Evolutionary conservation across 2,888 invertebrate species (phyloP).

Genomic region (Parnassius apollo): DNA sequence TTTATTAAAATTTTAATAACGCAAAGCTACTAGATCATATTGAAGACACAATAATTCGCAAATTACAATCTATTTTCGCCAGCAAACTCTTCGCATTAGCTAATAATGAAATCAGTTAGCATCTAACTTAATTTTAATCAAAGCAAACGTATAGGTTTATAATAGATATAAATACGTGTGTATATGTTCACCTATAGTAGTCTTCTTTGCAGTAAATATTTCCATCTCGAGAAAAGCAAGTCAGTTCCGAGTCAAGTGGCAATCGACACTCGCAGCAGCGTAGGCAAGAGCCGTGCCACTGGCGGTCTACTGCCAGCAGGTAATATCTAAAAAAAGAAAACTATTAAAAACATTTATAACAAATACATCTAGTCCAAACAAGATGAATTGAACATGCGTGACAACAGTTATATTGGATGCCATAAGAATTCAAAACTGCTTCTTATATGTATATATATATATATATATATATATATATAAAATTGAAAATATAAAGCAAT

Average conservation of each 20-base stretch:
- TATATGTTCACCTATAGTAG: conserved; percentile 89
- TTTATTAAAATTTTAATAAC: neutral
- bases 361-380: too few relatives aligned
- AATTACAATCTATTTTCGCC: neutral
- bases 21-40: neutral
- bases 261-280: conserved; percentile 91
- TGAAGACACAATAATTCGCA: neutral
- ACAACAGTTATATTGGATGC: too few relatives aligned
- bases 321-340: conserved; percentile 75
- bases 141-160: neutral
- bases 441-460: too few relatives aligned
- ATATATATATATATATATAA: too few relatives aligned
- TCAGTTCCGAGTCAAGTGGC: conserved; percentile 91
- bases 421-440: too few relatives aligned
- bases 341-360: too few relatives aligned
- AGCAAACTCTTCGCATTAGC: neutral
- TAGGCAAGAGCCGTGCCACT: conserved; percentile 94
- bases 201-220: conserved; percentile 97
- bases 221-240: conserved; percentile 94
- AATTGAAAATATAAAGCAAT: too few relatives aligned
- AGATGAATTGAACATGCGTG: too few relatives aligned
- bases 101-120: neutral
- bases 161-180: neutral
- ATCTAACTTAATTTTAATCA: too few relatives aligned
- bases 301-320: conserved; percentile 91